Evolutionary conservation across 1,140 invertebrate species (phyloP), one percentile per base, ranked within the genome.

Genomic region (Yoshiicerus persimilis): DNA sequence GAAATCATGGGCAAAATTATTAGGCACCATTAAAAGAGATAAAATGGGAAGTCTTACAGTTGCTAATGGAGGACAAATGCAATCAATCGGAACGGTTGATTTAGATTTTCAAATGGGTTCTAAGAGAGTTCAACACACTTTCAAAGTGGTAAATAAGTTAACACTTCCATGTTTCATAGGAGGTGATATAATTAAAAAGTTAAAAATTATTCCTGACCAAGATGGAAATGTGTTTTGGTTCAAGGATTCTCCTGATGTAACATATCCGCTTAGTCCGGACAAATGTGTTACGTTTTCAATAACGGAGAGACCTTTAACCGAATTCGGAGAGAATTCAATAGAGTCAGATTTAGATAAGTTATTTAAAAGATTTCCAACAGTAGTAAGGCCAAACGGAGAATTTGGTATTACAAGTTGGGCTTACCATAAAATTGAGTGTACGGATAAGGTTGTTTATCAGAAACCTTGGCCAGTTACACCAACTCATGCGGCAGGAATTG

Each of bases 351-450:
- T 47, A 23, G n/a, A 87, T 6, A 32, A 10, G 13, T 62, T 90
- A 23, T 83, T 90, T 16, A 30, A 86, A 4, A 77, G 84, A 84
- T 90, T 47, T 56, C 86, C 84, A 23, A 85, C 86, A 4, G 89
- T 90, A n/a, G 87, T 34, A 41, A 39, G 87, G 32, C 62, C 47
- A 5, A 87, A 90, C 85, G 56, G 56, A 23, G 16, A 30, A 10
- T 13, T 87, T 9, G 89, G 87, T 36, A 27, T 25, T 5, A 88
- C 86, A 11, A 70, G 20, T 56, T 62, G 80, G 23, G 83, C 70
- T 25, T 66, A 87, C 20, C 90, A 90, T 34, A 64, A 83, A 25
- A 89, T 90, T 70, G 87, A 88, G 10, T 1, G 34, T 16, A 16
- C 70, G 0, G 64, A 56, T 47, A 4, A 70, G 6, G 36, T 41